Base-by-base conservation (phyloP, 2,888 invertebrate species). In the Balanococcus diminutus region DNA sequence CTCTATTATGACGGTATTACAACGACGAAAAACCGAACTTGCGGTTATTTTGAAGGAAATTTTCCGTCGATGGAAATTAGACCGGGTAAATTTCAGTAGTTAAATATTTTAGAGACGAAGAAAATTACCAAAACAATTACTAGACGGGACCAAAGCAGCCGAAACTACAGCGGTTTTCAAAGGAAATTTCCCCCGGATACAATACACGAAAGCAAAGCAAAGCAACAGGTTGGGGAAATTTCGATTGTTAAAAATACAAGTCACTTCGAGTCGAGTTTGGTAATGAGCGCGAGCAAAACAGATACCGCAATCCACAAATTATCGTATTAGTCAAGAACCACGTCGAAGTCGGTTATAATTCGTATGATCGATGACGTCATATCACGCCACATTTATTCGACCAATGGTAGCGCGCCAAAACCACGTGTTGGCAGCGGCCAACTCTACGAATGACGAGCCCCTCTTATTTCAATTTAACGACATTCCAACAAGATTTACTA, bases 311-410 rank as follows among this genome's bases (percentile, higher is more conserved):
- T 14, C 16, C 28, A 67, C 56, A 6, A 25, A 31, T 67, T 31
- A 28, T 28, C 28, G 67, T 67, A 9, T 28, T n/a, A n/a, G 56
- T 56, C 8, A 19, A 19, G 5, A 0, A 14, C 28, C 28, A 19
- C 36, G 75, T 36, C 36, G 75, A 79, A 79, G 75, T 79, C 75
- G 28, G 75, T 28, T 36, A n/a, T n/a, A 79, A 79, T 79, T 79
- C 75, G 75, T 79, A 79, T 36, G 36, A 79, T 79, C 36, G 1
- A 28, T 79, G 85, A 85, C 85, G 85, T 85, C 85, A 85, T 3
- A 85, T 85, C 85, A 75, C 85, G 85, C 85, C 85, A 85, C 79
- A 46, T 85, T 75, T 79, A 28, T 28, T 28, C 79, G 22, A 42
- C 85, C 85, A 85, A 85, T 85, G 22, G 31, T n/a, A 22, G 9